Percentiles rank a stretch among this genome's conserved stretches.
These are phyloP conservation scores for Vidua macroura DNA, from an alignment of 2,113 vertebrate species.

Conservation along the genomic window DNA sequence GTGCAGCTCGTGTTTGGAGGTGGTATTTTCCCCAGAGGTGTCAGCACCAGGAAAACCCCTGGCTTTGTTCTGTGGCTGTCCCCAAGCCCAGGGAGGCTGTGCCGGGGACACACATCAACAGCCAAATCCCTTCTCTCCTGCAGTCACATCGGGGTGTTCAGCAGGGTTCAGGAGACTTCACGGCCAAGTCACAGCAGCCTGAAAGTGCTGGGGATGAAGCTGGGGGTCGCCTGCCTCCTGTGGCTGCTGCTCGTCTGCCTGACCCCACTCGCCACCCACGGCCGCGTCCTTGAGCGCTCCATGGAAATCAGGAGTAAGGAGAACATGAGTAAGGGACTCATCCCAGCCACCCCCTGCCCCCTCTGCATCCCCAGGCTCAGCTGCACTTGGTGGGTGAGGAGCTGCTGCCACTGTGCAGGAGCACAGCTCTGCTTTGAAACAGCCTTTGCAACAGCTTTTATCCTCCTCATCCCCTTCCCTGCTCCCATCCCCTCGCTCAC, in stretches of 20 bases:
- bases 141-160: not conserved
- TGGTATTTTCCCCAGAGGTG: not conserved
- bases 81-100: accelerated
- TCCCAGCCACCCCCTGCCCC: not conserved
- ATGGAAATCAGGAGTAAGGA: conserved; percentile 76
- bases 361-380: not conserved
- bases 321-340: conserved; percentile 39
- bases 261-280: not conserved
- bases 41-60: not conserved
- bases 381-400: not conserved
- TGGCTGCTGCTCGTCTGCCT: conserved; percentile 73
- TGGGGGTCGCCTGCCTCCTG: conserved; percentile 38
- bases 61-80: not conserved
- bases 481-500: accelerated
- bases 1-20: not conserved
- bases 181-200: accelerated
- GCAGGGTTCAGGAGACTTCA: not conserved
- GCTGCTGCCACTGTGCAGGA: not conserved
- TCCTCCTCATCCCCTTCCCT: not conserved
- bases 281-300: conserved; percentile 35
- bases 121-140: not conserved
- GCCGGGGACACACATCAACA: not conserved
- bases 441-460: not conserved
- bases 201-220: conserved; percentile 41
- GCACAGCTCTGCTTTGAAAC: not conserved